Evolutionary conservation across 2,888 invertebrate species (phyloP).

Genomic region (Metellina segmentata): DNA sequence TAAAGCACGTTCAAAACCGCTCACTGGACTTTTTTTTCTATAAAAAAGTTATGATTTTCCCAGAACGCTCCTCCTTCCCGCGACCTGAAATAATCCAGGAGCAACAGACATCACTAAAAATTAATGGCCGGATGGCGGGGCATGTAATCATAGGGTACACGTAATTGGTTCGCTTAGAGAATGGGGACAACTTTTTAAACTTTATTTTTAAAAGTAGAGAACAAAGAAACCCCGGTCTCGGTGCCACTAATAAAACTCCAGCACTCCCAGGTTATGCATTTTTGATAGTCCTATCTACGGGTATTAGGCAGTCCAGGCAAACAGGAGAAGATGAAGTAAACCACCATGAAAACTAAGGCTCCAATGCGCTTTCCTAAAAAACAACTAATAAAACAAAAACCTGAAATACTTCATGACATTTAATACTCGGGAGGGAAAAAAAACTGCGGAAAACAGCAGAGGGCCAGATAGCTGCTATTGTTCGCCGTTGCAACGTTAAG

Average conservation of each 20-base stretch:
- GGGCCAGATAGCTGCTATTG: slow-evolving; percentile 60
- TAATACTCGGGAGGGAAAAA: background rate
- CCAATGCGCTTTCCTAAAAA: background rate
- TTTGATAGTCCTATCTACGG: slow-evolving; percentile 72
- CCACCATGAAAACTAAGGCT: background rate
- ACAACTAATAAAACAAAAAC: background rate
- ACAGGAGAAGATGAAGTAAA: slow-evolving; percentile 1
- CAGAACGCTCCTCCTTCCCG: background rate
- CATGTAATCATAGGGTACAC: slow-evolving; percentile 43
- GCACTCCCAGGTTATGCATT: slow-evolving; percentile 10
- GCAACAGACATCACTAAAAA: slow-evolving; percentile 60
- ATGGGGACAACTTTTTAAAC: slow-evolving; percentile 57
- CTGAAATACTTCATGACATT: background rate
- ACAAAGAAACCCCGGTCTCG: slow-evolving; percentile 46
- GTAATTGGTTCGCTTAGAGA: slow-evolving; percentile 57
- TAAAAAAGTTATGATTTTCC: too few species aligned
- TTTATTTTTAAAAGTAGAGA: slow-evolving; percentile 19
- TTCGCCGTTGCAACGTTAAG: slow-evolving; percentile 8
- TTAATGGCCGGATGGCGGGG: slow-evolving; percentile 65
- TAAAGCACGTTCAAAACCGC: too few species aligned
- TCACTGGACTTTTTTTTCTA: too few species aligned
- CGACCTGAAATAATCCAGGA: slow-evolving; percentile 26
- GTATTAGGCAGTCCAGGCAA: background rate
- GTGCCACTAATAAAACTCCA: background rate
- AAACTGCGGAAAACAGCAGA: slow-evolving; percentile 12